These are phyloP conservation scores for Ciona savignyi DNA, from an alignment of 23 tunicate species.

Conservation along the genomic window DNA sequence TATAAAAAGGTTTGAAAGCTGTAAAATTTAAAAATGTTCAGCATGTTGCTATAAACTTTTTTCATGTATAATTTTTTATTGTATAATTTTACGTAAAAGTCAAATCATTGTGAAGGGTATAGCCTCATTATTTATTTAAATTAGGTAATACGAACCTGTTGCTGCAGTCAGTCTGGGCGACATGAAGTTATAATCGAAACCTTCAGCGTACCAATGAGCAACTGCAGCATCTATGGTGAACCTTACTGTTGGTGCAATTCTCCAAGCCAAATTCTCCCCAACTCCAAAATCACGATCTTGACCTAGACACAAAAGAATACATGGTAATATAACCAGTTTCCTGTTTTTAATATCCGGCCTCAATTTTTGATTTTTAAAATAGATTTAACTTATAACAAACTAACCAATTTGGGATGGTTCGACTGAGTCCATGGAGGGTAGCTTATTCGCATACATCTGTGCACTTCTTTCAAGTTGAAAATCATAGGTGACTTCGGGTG, in stretches of 20 bases:
- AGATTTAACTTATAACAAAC: not conserved
- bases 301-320: not conserved
- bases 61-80: too few relatives aligned
- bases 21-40: too few relatives aligned
- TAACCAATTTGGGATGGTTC: not conserved
- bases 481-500: not conserved
- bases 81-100: not conserved
- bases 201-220: constrained; percentile 1
- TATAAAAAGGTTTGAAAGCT: too few relatives aligned
- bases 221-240: not conserved
- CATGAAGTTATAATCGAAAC: not conserved
- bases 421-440: not conserved
- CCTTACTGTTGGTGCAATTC: not conserved
- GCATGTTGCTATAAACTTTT: too few relatives aligned
- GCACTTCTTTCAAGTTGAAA: not conserved
- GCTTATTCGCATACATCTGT: not conserved
- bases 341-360: not conserved
- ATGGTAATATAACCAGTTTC: not conserved
- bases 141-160: too few relatives aligned
- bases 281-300: not conserved
- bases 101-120: not conserved
- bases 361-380: not conserved
- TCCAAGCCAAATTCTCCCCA: constrained; percentile 14
- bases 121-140: too few relatives aligned
- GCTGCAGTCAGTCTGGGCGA: not conserved